These are phyloP conservation scores for Nymphalis polychloros DNA, from an alignment of 2,888 invertebrate genomes.

Conservation along the genomic window DNA sequence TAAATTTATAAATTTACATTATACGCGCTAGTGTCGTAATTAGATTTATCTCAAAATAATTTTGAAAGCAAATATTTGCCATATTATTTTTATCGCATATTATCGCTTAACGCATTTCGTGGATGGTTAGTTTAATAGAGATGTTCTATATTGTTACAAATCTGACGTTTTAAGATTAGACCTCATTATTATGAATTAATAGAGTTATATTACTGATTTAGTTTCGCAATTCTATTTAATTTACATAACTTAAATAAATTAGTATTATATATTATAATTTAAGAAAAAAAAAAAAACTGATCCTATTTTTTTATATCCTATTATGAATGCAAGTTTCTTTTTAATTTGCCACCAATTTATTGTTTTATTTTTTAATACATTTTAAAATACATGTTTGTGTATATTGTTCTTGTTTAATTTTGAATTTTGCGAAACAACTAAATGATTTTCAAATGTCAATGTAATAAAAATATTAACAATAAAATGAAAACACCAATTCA, in stretches of 20 bases:
- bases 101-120: not conserved
- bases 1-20: no score
- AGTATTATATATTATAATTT: not conserved
- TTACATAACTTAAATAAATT: not conserved
- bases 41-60: no score
- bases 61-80: not conserved
- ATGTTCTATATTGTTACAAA: not conserved
- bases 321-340: not conserved
- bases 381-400: no score
- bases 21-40: no score
- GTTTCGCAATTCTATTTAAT: slow-evolving; percentile 4
- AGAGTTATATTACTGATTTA: not conserved
- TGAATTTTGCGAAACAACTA: no score
- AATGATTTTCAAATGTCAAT: not conserved
- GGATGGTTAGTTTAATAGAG: not conserved
- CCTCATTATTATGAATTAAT: not conserved
- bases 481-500: not conserved
- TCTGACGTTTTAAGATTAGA: not conserved
- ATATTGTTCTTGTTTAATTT: no score
- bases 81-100: not conserved
- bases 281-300: not conserved
- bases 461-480: not conserved
- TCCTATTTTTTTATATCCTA: not conserved
- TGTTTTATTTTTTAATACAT: no score
- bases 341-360: no score